Evolutionary conservation across 2,113 vertebrate species (phyloP).

Genomic region (Apeltes quadracus): DNA sequence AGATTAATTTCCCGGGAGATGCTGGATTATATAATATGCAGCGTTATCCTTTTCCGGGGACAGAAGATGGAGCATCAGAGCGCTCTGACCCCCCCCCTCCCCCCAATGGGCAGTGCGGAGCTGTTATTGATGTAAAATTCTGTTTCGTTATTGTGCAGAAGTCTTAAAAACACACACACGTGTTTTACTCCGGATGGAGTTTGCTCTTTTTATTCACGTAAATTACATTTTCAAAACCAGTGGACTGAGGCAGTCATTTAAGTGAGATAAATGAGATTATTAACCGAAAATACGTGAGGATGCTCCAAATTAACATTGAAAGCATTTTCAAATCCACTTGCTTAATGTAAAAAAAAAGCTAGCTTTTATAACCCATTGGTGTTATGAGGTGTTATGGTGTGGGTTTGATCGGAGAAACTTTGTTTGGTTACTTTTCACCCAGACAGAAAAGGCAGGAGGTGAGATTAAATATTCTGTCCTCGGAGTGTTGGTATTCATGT

Average conservation of each 20-base stretch:
- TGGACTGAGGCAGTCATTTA: background rate
- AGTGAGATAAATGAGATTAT: background rate
- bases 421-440: constrained; percentile 34
- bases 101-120: background rate
- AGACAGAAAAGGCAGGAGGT: constrained; percentile 26
- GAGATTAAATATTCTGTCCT: constrained; percentile 54
- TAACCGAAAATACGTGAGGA: background rate
- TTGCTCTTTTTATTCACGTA: background rate
- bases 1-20: constrained; percentile 51
- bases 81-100: constrained; percentile 25
- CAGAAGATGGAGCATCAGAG: constrained; percentile 11
- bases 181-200: background rate
- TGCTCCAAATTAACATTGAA: background rate
- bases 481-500: constrained; percentile 62
- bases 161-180: background rate
- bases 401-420: constrained; percentile 40
- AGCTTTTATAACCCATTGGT: too few relatives aligned
- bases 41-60: constrained; percentile 24
- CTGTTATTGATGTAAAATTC: background rate
- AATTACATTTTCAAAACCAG: background rate
- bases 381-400: too few relatives aligned
- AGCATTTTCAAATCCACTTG: background rate
- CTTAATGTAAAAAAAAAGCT: background rate
- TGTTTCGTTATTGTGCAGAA: background rate
- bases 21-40: constrained; percentile 2